Evolutionary conservation across 2,113 vertebrate species (phyloP).

Genomic region (Hydrochoerus hydrochaeris): DNA sequence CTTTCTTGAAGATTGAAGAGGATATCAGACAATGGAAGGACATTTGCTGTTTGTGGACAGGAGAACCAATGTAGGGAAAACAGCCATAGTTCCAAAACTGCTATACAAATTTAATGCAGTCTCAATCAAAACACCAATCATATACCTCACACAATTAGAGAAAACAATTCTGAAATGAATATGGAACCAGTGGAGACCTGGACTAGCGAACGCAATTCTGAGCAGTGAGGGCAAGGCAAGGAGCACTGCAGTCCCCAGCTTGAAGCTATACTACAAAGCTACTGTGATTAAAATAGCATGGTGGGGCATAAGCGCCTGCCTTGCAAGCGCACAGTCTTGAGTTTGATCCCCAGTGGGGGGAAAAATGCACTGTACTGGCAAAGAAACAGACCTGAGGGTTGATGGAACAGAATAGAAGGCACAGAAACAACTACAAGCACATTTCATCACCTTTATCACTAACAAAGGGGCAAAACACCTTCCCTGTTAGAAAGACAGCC

Average conservation of each 20-base stretch:
- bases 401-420: neutral
- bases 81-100: neutral
- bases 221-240: neutral
- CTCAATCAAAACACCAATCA: neutral
- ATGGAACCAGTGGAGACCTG: neutral
- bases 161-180: neutral
- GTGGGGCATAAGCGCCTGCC: too few species aligned
- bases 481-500: neutral
- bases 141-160: neutral
- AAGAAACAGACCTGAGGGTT: neutral
- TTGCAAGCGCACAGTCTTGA: too few species aligned
- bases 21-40: neutral
- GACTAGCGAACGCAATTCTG: neutral
- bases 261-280: neutral
- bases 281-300: neutral
- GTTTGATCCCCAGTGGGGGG: too few species aligned
- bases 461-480: neutral
- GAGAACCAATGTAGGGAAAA: neutral
- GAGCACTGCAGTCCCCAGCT: neutral
- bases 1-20: neutral
- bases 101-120: neutral
- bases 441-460: neutral
- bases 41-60: neutral
- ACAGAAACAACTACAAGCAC: neutral
- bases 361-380: neutral